Base-by-base conservation (phyloP, 2,888 invertebrate species). In the Stictocephala bisonia region DNA sequence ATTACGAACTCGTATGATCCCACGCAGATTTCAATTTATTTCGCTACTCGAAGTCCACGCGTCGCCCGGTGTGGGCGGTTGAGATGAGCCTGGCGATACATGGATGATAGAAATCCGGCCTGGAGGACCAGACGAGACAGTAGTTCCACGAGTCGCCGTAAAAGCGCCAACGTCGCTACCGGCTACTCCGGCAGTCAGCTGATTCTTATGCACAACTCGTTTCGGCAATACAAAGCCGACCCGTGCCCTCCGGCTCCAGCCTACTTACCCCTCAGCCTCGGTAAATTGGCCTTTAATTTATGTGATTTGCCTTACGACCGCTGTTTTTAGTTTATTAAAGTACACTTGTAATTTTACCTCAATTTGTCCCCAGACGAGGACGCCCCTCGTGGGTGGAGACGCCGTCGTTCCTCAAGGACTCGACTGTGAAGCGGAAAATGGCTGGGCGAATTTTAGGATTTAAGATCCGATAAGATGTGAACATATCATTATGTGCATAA, bases 291-390 rank as follows among this genome's bases (percentile, higher is more conserved):
- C 64, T 3, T 44, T 64, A 64, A 64, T 64, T 64, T 44, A 64
- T 44, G 64, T 64, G 64, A 40, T 64, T 40, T 27, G 41, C 22
- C 24, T 15, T 41, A 64, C 24, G 41, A 22, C 24, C 64, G 40
- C 64, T 64, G 44, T 41, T 64, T 64, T 64, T 27, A 41, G 44
- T 64, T 64, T 64, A 64, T 44, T 64, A 44, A 44, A 64, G 64
- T 26, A 64, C 64, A 26, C 64, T 64, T 27, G 64, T 41, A 15
- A 64, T 41, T 64, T 64, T 64, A 26, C 26, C 41, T 27, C 64
- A 64, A 64, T 64, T 64, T 64, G 64, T 64, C 64, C 27, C 24
- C 40, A 20, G 64, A 26, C 31, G 40, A 22, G 60, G 22, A 18
- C 60, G 40, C 26, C 15, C n/a, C n/a, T n/a, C n/a, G n/a, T n/a